Conservation (phyloP, 2,888 invertebrate species). For the Tenthredo livida region DNA sequence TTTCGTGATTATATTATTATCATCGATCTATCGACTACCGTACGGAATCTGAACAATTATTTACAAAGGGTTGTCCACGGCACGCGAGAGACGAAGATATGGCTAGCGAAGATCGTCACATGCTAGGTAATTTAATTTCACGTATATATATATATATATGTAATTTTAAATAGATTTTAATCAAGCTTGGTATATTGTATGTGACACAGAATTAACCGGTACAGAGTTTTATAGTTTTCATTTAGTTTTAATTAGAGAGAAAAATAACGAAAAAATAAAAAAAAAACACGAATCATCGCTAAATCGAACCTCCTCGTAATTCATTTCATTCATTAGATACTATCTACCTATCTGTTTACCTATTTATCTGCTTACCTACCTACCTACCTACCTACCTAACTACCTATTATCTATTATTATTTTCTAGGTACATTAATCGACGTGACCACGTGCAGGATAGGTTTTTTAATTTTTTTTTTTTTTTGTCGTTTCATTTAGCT, state of each 20-base stretch:
- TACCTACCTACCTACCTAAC: conserved; percentile 26
- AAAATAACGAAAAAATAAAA: not conserved
- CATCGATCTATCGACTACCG: conserved; percentile 12
- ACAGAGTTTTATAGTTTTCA: not conserved
- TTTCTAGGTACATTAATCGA: conserved; percentile 31
- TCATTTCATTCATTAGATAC: conserved; percentile 35
- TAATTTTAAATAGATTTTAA: not conserved
- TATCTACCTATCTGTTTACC: conserved; percentile 32
- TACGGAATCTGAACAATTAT: conserved; percentile 18
- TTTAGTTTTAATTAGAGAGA: not conserved
- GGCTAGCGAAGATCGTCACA: conserved; percentile 37
- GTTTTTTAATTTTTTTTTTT: not conserved
- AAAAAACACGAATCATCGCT: not conserved
- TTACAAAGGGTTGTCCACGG: not conserved
- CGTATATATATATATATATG: not conserved
- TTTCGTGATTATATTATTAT: conserved; percentile 19
- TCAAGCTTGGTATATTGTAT: not conserved
- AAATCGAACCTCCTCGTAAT: conserved; percentile 23
- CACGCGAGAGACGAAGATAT: conserved; percentile 42
- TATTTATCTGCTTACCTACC: not conserved
- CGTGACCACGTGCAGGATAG: not conserved
- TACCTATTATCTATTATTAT: conserved; percentile 39
- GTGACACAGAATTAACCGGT: not conserved
- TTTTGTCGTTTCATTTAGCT: not conserved
- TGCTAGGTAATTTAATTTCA: not conserved